These are phyloP conservation scores for Poeciliopsis turrubarensis DNA, from an alignment of 2,113 vertebrate genomes.

Conservation along the genomic window DNA sequence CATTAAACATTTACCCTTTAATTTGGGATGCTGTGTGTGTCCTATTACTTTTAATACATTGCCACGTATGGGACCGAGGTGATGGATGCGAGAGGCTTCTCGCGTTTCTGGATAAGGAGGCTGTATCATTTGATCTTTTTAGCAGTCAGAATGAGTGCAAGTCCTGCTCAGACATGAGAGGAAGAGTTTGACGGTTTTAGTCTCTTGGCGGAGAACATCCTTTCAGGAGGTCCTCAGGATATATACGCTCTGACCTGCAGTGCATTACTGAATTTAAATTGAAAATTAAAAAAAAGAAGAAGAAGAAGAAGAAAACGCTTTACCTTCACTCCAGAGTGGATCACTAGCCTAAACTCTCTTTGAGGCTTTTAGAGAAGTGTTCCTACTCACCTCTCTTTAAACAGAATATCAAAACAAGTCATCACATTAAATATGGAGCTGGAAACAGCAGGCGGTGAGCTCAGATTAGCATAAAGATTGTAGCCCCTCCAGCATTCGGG, in stretches of 20 bases:
- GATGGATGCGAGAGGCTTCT: not conserved
- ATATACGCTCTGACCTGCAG: conserved; percentile 30
- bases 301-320: not conserved
- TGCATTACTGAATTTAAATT: conserved; percentile 3
- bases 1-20: not conserved
- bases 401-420: not conserved
- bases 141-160: not conserved
- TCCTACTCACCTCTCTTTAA: not conserved
- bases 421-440: not conserved
- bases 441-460: not conserved
- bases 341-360: not conserved
- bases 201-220: conserved; percentile 3
- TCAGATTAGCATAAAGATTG: conserved; percentile 9
- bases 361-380: not conserved
- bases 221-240: conserved; percentile 25
- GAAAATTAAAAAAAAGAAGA: not conserved
- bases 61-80: not conserved
- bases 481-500: not conserved
- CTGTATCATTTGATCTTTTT: not conserved
- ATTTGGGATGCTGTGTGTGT: not conserved
- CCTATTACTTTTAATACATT: not conserved
- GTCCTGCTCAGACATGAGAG: not conserved
- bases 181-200: not conserved
- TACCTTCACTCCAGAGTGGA: not conserved
- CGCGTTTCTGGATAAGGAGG: not conserved